Evolutionary conservation across 2,888 invertebrate genomes (phyloP), one percentile per base, ranked within the genome.

Genomic region (Fabriciana adippe): DNA sequence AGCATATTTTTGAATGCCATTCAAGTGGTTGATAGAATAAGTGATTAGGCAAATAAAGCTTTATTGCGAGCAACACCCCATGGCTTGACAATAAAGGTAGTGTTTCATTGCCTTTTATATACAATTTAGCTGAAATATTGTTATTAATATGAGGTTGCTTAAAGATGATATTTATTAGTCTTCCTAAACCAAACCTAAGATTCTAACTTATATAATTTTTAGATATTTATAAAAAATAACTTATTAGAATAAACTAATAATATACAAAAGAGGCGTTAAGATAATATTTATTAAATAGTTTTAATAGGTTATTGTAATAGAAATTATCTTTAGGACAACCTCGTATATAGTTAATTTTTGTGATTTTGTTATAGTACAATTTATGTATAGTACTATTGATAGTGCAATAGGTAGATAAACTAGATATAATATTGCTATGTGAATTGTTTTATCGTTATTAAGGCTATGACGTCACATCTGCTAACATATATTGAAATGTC

Each of bases 1-100:
- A 53, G 45, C 11, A 63, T 53, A 67, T 59, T 55, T 63, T 67
- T 53, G 57, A 60, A 54, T 55, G 55, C 48, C 31, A 48, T n/a
- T 59, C 48, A 48, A 41, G 48, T 59, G 48, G 47, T 59, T 16
- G n/a, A 26, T 26, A 16, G 15, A 16, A 11, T 26, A 26, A 35
- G 21, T 21, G 21, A 16, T 18, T 54, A 18, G n/a, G 50, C 51
- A 16, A 35, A 15, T 55, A 41, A 14, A 66, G 66, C 48, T 61
- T 55, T 54, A 55, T 47, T 53, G 48, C 60, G 66, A 66, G 60
- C 53, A 59, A 59, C 66, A 61, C 66, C 60, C 60, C 66, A 66
- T 66, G 66, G 60, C 66, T 66, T 66, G 60, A 66, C 66, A 66
- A 66, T 66, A 66, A 66, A 16, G 16, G 16, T 51, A 16, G 41